Evolutionary conservation across 2,797 vertebrate species (phyloP).

Genomic region (Sebastes aleutianus): DNA sequence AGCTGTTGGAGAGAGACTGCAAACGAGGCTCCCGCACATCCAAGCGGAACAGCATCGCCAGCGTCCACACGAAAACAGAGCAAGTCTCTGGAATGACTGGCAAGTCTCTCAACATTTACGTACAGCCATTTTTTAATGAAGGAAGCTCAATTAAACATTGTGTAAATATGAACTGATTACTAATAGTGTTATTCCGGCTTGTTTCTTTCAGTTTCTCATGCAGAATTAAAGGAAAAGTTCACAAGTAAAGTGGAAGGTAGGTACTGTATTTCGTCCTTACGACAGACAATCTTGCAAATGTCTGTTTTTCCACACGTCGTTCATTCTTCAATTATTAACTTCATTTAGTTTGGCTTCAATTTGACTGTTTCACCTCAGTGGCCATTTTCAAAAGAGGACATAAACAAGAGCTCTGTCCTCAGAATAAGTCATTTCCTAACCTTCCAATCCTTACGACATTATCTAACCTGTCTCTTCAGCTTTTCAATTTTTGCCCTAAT

Average conservation of each 20-base stretch:
- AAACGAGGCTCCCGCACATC: slow-evolving; percentile 69
- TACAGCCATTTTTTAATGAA: not conserved
- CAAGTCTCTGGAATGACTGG: slow-evolving; percentile 46
- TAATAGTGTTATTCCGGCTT: no score
- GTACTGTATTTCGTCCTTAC: not conserved
- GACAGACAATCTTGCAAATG: not conserved
- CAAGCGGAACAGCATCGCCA: slow-evolving; percentile 71
- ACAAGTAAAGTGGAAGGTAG: slow-evolving; percentile 75
- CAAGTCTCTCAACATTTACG: slow-evolving; percentile 45
- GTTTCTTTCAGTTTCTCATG: slow-evolving; percentile 15
- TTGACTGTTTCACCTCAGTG: slow-evolving; percentile 44
- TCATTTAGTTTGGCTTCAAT: slow-evolving; percentile 3
- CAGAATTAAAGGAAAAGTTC: slow-evolving; percentile 67
- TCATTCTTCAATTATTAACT: slow-evolving; percentile 14
- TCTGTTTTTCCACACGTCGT: not conserved
- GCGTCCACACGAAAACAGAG: slow-evolving; percentile 45
- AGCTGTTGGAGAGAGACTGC: slow-evolving; percentile 54
- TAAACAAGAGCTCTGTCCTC: slow-evolving; percentile 25
- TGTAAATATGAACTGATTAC: no score
- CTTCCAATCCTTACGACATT: not conserved
- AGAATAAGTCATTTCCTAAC: slow-evolving; percentile 16
- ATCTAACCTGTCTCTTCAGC: slow-evolving; percentile 16
- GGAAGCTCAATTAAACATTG: not conserved
- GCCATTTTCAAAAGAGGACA: slow-evolving; percentile 40
- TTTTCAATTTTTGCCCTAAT: slow-evolving; percentile 19